A percentile compares a stretch with the other conserved stretches of the same genome.
Conservation (phyloP, 2,113 vertebrate species). For the Fukomys damarensis region DNA sequence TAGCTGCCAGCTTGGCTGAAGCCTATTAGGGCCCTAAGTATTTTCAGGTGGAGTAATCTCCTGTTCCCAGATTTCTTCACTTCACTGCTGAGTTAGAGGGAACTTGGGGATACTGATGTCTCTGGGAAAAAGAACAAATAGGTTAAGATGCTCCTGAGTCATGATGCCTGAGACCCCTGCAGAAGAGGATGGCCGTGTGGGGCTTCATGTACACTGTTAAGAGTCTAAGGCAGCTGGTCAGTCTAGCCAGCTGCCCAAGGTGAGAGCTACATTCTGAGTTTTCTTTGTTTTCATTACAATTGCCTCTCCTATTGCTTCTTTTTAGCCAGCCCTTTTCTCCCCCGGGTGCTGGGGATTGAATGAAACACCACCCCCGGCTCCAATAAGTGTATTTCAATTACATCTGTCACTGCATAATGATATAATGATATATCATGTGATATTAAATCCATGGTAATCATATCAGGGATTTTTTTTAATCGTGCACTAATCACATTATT, state of each 20-base stretch:
- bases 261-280: conserved; percentile 75
- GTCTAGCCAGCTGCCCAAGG: conserved; percentile 71
- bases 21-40: background rate
- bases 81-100: conserved; percentile 61
- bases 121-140: background rate
- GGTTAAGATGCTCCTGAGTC: background rate
- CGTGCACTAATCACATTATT: conserved; percentile 91
- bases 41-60: conserved; percentile 7
- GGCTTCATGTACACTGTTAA: background rate
- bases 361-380: conserved; percentile 93
- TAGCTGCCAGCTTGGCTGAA: background rate
- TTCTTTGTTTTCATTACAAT: conserved; percentile 90
- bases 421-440: conserved; percentile 99
- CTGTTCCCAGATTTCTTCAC: background rate
- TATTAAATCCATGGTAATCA: conserved; percentile 99
- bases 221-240: conserved; percentile 59
- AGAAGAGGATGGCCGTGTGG: background rate
- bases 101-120: conserved; percentile 33
- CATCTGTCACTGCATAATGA: conserved; percentile 98
- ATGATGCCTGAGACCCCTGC: background rate
- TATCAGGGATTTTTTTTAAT: conserved; percentile 92
- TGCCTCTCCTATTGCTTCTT: conserved; percentile 85
- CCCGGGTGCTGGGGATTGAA: conserved; percentile 93
- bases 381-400: conserved; percentile 99
- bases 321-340: conserved; percentile 86